A percentile compares a stretch with the other conserved stretches of the same genome.
These are phyloP conservation scores for Sparidentex hasta DNA, from an alignment of 2,797 vertebrate genomes.

Conservation along the genomic window DNA sequence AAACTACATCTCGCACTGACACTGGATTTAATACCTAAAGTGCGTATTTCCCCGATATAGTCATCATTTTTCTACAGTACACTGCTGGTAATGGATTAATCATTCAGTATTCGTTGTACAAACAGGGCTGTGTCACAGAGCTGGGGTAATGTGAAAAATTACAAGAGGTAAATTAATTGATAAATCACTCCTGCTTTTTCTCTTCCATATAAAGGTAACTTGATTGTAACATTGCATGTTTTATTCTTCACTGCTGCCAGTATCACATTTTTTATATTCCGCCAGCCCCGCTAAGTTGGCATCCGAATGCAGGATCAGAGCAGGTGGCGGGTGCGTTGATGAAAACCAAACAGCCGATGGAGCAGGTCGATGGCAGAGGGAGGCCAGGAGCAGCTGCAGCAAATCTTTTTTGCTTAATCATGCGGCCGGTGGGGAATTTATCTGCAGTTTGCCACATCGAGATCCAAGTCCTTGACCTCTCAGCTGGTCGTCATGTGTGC, in stretches of 20 bases:
- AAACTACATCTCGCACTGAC: background rate
- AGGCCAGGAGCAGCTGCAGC: constrained; percentile 55
- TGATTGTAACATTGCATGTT: background rate
- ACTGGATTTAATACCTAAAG: background rate
- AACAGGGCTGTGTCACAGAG: background rate
- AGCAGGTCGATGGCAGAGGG: constrained; percentile 12
- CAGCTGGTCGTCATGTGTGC: constrained; percentile 17
- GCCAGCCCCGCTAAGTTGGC: constrained; percentile 17
- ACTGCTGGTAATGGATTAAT: background rate
- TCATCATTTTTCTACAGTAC: background rate
- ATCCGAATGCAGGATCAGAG: constrained; percentile 31
- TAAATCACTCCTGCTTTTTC: background rate
- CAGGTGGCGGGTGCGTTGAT: constrained; percentile 54
- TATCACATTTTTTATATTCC: background rate
- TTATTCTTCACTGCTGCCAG: background rate
- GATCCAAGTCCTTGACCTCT: constrained; percentile 56
- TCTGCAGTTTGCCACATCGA: constrained; percentile 42
- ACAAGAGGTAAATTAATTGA: background rate
- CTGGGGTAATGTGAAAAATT: background rate
- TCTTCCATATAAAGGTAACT: background rate
- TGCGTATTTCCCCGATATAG: background rate
- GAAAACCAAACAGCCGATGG: constrained; percentile 48
- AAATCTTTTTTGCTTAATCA: constrained; percentile 61
- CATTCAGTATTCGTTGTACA: background rate
- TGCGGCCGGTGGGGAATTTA: constrained; percentile 45